Percentiles rank a stretch among this genome's conserved stretches.
phyloP scores from a whole-genome alignment of 2,797 vertebrate species.

The Sus cebifrons region DNA sequence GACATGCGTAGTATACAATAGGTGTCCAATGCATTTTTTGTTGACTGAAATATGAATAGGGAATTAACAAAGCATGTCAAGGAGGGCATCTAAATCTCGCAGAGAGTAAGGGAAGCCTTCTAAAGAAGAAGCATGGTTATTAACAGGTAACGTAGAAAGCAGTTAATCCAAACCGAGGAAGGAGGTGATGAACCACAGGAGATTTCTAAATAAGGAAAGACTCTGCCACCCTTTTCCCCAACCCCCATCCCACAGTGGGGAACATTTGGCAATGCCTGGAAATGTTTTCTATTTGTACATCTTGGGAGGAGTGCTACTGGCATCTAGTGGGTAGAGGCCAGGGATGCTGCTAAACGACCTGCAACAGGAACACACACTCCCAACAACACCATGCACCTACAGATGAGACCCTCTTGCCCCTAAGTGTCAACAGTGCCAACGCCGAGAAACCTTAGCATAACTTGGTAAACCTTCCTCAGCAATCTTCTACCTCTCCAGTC shows the following conservation, averaged over 20 bases:
- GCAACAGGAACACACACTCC: accelerated
- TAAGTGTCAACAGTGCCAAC: background rate
- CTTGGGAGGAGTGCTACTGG: background rate
- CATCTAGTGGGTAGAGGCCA: background rate
- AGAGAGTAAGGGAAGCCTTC: background rate
- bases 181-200: background rate
- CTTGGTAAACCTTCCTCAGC: background rate
- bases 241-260: background rate
- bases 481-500: background rate
- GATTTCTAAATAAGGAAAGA: background rate
- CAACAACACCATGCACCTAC: background rate
- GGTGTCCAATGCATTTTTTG: background rate
- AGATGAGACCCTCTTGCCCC: background rate
- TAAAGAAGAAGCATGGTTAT: background rate
- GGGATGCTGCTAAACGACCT: background rate
- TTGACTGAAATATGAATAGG: background rate
- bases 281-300: background rate
- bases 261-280: background rate
- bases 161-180: background rate
- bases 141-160: background rate
- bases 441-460: background rate
- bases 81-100: background rate
- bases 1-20: background rate
- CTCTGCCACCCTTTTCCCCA: background rate
- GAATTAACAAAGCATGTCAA: background rate